Evolutionary conservation across 2,888 invertebrate species (phyloP), one percentile per base, ranked within the genome.

Genomic region (Hyles lineata): DNA sequence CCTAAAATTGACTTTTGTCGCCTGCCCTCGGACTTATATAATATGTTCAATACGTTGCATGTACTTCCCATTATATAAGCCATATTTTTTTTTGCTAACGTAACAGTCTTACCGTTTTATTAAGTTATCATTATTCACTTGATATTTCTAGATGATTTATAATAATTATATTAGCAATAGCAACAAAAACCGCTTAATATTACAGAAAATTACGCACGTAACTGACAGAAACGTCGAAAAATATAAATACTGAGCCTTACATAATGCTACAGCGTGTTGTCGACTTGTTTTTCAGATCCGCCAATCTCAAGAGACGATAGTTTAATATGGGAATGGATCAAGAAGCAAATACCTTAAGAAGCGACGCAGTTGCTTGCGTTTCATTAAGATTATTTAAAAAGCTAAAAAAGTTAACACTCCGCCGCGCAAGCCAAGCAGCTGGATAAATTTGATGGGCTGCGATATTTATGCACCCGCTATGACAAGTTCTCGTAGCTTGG

Each of bases 391-490:
- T 55, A 70, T 70, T 29, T 29, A 70, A 70, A 55, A 55, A 19
- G 52, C 55, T 55, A 29, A 21, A 55, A 69, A 75, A 62, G 70
- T 78, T 78, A 69, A 79, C 80, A 77, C 74, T 77, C 70, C 73
- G 76, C 55, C 73, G 77, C 74, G 23, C 70, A 50, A 62, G 29
- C 74, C 76, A 79, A 77, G 76, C 76, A 70, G 74, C 76, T 76
- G 77, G 75, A 80, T 78, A 72, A 78, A 80, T 76, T 76, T 76
- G 75, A 77, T 76, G 76, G 70, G 72, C 74, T 61, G 76, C 71
- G 62, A 71, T 73, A 77, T 75, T 75, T 74, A 76, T 78, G 73
- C 77, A 52, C 70, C 52, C 70, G n/a, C 19, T 52, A 19, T 55
- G 25, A 52, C 50, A 11, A 69, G 25, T 21, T 25, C 69, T 21